Base-by-base conservation (phyloP, 2,888 invertebrate species). In the Drosophila multiciliata region DNA sequence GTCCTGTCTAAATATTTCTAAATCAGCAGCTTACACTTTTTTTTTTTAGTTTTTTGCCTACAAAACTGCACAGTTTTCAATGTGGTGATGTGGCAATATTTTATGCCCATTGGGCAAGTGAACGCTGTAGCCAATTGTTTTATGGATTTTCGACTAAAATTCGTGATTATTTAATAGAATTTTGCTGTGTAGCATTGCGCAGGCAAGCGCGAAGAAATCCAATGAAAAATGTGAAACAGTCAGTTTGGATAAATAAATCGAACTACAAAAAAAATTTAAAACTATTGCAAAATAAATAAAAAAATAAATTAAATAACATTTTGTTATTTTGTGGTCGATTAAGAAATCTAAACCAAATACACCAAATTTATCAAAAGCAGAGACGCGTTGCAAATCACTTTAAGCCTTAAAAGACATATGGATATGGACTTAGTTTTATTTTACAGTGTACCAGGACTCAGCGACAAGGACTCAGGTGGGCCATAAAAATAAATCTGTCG, bases 401-500 rank as follows among this genome's bases (percentile, higher is more conserved):
- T 64, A 71, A 65, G 1, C 12, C 7, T 11, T 48, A 36, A 32
- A 54, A 4, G 4, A 1, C 11, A 36, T 26, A n/a, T 36, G 23
- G 23, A 26, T 15, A 32, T 61, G 11, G 11, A 61, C 17, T 11
- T 53, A 54, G 63, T 63, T 68, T 66, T 75, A 72, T 72, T 72
- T 78, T 53, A 15, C 15, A 55, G 42, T 74, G 38, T 35, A 35
- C 61, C 50, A 62, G 54, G 66, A 66, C 73, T 70, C 32, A 29
- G 77, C 62, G 66, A 59, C 63, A 69, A 76, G 77, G 70, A 75
- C 78, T 73, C 78, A 76, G 79, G 72, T 80, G 80, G 71, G 75
- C 75, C 77, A 87, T 85, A 85, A 86, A 83, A 85, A 86, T 85
- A 86, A 87, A 86, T 85, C 85, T 82, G 82, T 71, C 78, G 85